phyloP scores from a whole-genome alignment of 1,140 invertebrate genomes.

The Drosophila guanche region DNA sequence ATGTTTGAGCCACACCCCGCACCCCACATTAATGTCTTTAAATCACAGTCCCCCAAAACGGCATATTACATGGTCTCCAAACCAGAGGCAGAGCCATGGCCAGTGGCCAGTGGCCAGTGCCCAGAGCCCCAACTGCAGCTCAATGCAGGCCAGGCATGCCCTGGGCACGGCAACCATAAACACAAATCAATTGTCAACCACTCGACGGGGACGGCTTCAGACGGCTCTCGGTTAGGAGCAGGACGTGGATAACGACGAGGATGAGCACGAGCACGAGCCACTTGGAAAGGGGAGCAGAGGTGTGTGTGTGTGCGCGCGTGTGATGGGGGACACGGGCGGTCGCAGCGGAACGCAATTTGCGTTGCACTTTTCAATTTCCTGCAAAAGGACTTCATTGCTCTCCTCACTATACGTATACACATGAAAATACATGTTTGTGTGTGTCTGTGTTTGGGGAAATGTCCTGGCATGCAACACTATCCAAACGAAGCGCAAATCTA shows the following conservation, averaged over 20 bases:
- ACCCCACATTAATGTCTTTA: slow-evolving; percentile 68
- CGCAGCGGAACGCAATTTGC: slow-evolving; percentile 75
- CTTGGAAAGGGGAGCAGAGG: not conserved
- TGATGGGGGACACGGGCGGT: slow-evolving; percentile 7
- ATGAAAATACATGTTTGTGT: not conserved
- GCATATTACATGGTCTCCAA: slow-evolving; percentile 58
- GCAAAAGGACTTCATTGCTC: slow-evolving; percentile 66
- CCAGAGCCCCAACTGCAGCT: not conserved
- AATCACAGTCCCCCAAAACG: slow-evolving; percentile 69
- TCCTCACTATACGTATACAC: not conserved
- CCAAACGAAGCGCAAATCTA: slow-evolving; percentile 70
- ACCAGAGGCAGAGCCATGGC: not conserved
- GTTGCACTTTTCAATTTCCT: slow-evolving; percentile 80
- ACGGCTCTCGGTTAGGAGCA: slow-evolving; percentile 25
- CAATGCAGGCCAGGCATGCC: slow-evolving; percentile 19
- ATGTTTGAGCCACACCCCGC: slow-evolving; percentile 28
- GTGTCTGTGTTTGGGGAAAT: not conserved
- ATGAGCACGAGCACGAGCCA: slow-evolving; percentile 3
- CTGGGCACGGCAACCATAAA: slow-evolving; percentile 67
- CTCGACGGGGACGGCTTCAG: slow-evolving; percentile 59
- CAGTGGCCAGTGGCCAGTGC: no score
- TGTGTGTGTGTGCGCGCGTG: no score
- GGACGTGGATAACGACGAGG: slow-evolving; percentile 27
- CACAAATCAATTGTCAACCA: slow-evolving; percentile 80
- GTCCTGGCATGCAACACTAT: slow-evolving; percentile 65